Base-by-base conservation (phyloP, 2,888 invertebrate species). In the Sarcophaga carnaria region DNA sequence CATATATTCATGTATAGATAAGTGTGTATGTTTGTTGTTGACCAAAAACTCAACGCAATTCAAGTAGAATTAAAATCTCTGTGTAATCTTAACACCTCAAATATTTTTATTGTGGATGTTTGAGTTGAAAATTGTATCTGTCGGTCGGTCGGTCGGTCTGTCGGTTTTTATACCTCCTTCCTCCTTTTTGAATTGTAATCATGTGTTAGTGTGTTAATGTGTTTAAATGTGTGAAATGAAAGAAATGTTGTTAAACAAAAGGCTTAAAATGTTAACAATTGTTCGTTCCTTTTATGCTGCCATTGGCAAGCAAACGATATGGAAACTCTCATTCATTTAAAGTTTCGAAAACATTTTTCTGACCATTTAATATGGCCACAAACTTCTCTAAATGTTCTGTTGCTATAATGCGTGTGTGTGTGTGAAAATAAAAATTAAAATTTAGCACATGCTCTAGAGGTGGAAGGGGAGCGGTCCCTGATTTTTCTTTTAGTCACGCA, bases 221-320 rank as follows among this genome's bases (percentile, higher is more conserved):
- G 12, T 27, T 45, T 60, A 54, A 14, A 54, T 54, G 25, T 81
- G 78, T 75, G 59, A 78, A 37, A 77, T 76, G 22, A 22, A 72
- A 74, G 66, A 86, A 63, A 64, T 83, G 54, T 54, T 54, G 72
- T 80, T 77, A 47, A 74, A 77, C 83, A 83, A 86, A 54, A 66
- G 77, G 77, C 59, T 86, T 86, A 86, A 86, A 77, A 77, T 80
- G 80, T 83, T 86, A 83, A 83, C 86, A 83, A 83, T 72, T 83
- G 67, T 71, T 54, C 54, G 71, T 71, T 54, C 54, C 54, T 54
- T 54, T 54, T 1, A 14, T 54, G 17, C 12, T 54, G 54, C 54
- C 54, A 54, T n/a, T 72, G 59, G n/a, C 22, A 62, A 62, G 20
- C n/a, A 22, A 62, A 62, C 22, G n/a, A 20, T 62, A 62, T 20